A percentile compares a stretch with the other conserved stretches of the same genome.
These are phyloP conservation scores for Hylaeus volcanicus DNA, from an alignment of 1,140 invertebrate genomes.

Conservation along the genomic window DNA sequence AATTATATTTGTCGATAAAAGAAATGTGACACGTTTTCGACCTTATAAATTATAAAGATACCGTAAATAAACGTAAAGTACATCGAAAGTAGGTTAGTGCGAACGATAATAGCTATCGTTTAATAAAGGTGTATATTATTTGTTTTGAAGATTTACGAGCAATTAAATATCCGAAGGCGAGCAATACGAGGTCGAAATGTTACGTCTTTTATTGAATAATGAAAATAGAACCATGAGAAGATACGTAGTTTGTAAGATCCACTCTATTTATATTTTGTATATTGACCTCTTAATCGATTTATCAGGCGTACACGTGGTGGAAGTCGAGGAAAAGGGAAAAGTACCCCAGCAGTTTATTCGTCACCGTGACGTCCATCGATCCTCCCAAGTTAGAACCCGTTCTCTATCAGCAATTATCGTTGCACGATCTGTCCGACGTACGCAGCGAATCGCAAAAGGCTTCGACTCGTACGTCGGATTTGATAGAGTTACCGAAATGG, in stretches of 20 bases:
- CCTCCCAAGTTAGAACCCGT: slow-evolving; percentile 73
- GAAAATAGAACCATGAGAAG: too few species aligned
- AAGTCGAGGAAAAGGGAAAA: slow-evolving; percentile 68
- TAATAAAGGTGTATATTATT: too few species aligned
- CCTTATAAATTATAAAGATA: too few species aligned
- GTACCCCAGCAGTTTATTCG: slow-evolving; percentile 75
- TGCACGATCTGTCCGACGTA: slow-evolving; percentile 61
- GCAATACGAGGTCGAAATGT: too few species aligned
- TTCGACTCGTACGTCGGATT: slow-evolving; percentile 46
- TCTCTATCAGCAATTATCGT: slow-evolving; percentile 70
- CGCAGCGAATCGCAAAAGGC: slow-evolving; percentile 47
- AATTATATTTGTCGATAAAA: not conserved
- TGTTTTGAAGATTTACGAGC: too few species aligned
- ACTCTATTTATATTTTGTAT: not conserved
- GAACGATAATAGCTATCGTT: too few species aligned
- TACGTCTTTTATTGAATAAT: too few species aligned
- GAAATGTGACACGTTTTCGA: too few species aligned
- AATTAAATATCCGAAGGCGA: too few species aligned
- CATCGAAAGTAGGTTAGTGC: too few species aligned
- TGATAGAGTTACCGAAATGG: slow-evolving; percentile 78
- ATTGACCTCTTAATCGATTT: not conserved
- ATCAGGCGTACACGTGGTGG: slow-evolving; percentile 78
- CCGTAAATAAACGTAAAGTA: too few species aligned
- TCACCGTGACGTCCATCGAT: slow-evolving; percentile 69
- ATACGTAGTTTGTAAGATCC: not conserved